phyloP scores from a whole-genome alignment of 2,113 vertebrate species.

The Scophthalmus maximus region DNA sequence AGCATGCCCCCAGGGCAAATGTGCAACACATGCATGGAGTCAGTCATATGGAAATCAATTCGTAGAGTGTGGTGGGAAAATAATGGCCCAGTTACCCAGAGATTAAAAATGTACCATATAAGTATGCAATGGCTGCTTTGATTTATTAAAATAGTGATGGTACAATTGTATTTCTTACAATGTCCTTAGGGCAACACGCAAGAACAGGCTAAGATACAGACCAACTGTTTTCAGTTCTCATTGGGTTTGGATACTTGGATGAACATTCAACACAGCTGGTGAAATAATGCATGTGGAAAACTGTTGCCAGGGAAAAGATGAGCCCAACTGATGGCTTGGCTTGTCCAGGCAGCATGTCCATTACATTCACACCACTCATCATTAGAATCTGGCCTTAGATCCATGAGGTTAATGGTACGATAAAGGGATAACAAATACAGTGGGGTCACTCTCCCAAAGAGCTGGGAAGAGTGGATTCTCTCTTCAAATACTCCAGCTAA shows the following conservation, averaged over 20 bases:
- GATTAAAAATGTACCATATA: slow-evolving; percentile 27
- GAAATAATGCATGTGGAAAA: slow-evolving; percentile 36
- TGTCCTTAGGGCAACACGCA: slow-evolving; percentile 16
- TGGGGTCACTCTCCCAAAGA: too few relatives aligned
- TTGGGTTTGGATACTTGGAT: slow-evolving; percentile 30
- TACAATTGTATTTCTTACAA: slow-evolving; percentile 25
- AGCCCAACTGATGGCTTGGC: slow-evolving; percentile 43
- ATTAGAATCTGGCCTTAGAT: slow-evolving; percentile 31
- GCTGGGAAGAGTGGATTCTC: slow-evolving; percentile 33
- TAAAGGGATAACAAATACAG: slow-evolving; percentile 6
- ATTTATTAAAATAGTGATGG: slow-evolving; percentile 42
- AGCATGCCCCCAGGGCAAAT: slow-evolving; percentile 43
- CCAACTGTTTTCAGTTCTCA: slow-evolving; percentile 43
- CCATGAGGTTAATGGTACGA: slow-evolving; percentile 4
- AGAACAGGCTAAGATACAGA: slow-evolving; percentile 20
- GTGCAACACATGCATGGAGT: slow-evolving; percentile 26
- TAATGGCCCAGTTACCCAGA: slow-evolving; percentile 28
- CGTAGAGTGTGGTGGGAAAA: slow-evolving; percentile 9
- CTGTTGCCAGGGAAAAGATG: slow-evolving; percentile 39
- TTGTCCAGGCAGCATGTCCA: slow-evolving; percentile 21
- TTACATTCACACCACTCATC: slow-evolving; percentile 36
- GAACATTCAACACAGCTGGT: slow-evolving; percentile 49
- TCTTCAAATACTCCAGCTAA: slow-evolving; percentile 49
- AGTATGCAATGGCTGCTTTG: slow-evolving; percentile 24
- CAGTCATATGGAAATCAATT: slow-evolving; percentile 17